Evolutionary conservation across 1,140 invertebrate species (phyloP).

Genomic region (Trichomalopsis sarcophagae): DNA sequence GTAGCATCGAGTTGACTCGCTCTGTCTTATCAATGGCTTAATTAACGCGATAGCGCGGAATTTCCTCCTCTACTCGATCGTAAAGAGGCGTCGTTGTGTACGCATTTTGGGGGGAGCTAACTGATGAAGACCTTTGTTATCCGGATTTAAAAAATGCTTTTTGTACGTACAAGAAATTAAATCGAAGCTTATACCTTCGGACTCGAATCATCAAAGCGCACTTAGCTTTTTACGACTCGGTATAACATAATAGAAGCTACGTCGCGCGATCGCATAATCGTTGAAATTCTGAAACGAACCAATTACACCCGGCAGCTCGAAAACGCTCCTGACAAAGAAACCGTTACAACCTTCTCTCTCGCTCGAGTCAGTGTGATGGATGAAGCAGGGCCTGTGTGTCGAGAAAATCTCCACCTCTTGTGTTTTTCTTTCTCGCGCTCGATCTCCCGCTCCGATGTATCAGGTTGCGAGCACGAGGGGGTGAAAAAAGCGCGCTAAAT

Average conservation of each 20-base stretch:
- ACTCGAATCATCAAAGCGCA: not conserved
- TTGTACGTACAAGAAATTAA: no score
- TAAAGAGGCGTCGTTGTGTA: not conserved
- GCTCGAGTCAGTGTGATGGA: not conserved
- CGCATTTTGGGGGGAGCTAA: not conserved
- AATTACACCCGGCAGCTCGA: constrained; percentile 21
- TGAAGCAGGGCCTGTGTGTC: not conserved
- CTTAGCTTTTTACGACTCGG: not conserved
- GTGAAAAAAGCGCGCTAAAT: not conserved
- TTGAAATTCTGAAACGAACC: constrained; percentile 24
- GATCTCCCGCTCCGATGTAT: not conserved
- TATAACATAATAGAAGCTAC: not conserved
- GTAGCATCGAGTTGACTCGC: not conserved
- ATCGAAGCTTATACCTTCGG: no score
- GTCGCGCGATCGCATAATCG: not conserved
- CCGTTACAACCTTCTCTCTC: constrained; percentile 17
- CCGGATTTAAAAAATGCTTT: not conserved
- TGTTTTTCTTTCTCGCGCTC: not conserved
- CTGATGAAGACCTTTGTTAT: not conserved
- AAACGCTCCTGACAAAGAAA: constrained; percentile 3
- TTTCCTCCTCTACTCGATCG: not conserved
- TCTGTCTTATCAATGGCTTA: constrained; percentile 19
- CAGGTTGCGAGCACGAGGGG: not conserved
- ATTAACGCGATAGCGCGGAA: constrained; percentile 14
- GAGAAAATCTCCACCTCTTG: constrained; percentile 10